Conservation (phyloP, 2,113 vertebrate species). For the Nymphicus hollandicus region DNA sequence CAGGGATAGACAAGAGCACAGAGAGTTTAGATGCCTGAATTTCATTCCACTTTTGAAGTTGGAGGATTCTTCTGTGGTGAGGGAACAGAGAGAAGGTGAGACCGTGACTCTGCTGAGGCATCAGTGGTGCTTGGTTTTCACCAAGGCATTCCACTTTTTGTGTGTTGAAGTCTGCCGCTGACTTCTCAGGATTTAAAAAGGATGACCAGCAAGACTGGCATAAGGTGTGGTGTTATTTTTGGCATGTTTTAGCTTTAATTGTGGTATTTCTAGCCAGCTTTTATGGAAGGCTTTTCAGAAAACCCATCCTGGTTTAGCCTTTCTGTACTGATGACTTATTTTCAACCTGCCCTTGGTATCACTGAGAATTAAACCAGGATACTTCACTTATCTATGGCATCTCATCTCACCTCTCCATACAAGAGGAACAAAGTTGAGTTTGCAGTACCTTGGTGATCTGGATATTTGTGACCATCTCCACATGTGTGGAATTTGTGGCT, state of each 20-base stretch:
- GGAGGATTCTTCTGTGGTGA: neutral
- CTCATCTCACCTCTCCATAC: neutral
- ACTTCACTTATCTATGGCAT: neutral
- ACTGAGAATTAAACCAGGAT: neutral
- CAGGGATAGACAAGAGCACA: neutral
- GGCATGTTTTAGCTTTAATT: neutral
- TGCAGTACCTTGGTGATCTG: neutral
- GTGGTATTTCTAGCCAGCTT: neutral
- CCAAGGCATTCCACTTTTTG: neutral
- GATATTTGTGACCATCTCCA: neutral
- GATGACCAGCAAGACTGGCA: neutral
- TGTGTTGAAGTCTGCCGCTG: neutral
- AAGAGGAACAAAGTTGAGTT: neutral
- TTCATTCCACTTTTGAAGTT: neutral
- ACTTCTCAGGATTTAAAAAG: neutral
- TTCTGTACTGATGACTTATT: neutral
- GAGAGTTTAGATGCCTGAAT: neutral
- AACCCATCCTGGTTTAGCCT: neutral
- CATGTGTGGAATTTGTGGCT: fast-evolving
- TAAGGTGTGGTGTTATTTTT: neutral
- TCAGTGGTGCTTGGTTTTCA: neutral
- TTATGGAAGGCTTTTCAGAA: neutral
- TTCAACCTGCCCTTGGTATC: neutral
- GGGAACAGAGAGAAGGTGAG: neutral
- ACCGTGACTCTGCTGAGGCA: neutral